Evolutionary conservation across 2,888 invertebrate genomes (phyloP).

Genomic region (Rhogogaster chlorosoma): DNA sequence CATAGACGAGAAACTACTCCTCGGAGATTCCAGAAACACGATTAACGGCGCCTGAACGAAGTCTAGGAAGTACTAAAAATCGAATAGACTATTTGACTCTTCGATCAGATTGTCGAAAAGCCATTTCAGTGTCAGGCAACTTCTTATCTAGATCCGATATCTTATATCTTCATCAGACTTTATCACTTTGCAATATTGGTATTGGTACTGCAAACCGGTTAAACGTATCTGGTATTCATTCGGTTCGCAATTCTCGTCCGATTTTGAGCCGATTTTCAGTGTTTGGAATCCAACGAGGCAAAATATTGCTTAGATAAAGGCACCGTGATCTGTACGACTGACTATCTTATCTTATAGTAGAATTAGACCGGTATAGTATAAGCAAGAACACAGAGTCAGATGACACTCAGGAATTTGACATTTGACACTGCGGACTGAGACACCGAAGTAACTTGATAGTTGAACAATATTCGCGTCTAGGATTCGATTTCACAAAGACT

Average conservation of each 20-base stretch:
- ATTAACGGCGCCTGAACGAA: too few relatives aligned
- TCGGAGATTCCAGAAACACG: too few relatives aligned
- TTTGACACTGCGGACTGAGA: constrained; percentile 11
- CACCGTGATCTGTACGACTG: not conserved
- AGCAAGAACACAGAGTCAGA: constrained; percentile 10
- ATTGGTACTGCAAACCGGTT: not conserved
- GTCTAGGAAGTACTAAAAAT: not conserved
- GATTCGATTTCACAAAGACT: not conserved
- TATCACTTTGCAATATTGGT: not conserved
- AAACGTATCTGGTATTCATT: not conserved
- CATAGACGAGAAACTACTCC: too few relatives aligned
- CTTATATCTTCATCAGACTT: not conserved
- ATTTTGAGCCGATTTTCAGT: not conserved
- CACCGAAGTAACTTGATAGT: constrained; percentile 38
- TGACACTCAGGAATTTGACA: constrained; percentile 37
- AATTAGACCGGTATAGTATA: not conserved
- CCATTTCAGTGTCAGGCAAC: not conserved
- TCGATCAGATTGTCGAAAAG: not conserved
- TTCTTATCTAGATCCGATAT: not conserved
- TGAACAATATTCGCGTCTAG: constrained; percentile 16
- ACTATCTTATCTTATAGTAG: not conserved
- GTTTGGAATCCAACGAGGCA: not conserved
- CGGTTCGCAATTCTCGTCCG: not conserved
- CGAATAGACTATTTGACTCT: not conserved
- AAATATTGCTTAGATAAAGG: not conserved